Evolutionary conservation across 2,888 invertebrate genomes (phyloP).

Genomic region (Epirrita christyi): DNA sequence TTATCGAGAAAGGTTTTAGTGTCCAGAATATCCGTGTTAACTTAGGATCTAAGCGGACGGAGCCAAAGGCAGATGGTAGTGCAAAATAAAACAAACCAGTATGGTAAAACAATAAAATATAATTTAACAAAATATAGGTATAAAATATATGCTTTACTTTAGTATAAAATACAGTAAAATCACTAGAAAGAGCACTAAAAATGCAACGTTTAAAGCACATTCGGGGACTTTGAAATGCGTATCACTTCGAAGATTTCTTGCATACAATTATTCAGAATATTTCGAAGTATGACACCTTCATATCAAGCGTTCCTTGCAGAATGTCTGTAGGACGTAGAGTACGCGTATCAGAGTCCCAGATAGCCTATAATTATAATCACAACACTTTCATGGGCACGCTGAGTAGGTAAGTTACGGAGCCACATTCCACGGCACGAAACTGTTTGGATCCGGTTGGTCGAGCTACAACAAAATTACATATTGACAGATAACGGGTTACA

Average conservation of each 20-base stretch:
- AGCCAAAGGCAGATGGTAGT: neutral
- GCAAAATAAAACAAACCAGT: neutral
- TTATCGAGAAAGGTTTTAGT: too few species aligned
- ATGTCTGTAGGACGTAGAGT: too few species aligned
- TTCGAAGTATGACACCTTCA: too few species aligned
- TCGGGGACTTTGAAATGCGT: too few species aligned
- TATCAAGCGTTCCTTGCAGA: too few species aligned
- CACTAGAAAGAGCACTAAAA: too few species aligned
- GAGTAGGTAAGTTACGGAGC: constrained; percentile 68
- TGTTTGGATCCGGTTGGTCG: constrained; percentile 77
- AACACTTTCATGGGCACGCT: constrained; percentile 1
- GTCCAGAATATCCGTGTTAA: too few species aligned
- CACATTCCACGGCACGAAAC: constrained; percentile 87
- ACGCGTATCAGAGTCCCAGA: too few species aligned
- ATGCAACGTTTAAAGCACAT: too few species aligned
- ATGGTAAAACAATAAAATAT: neutral
- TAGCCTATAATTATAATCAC: neutral
- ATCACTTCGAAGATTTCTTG: too few species aligned
- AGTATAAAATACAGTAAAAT: neutral
- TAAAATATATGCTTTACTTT: neutral
- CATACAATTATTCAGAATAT: too few species aligned
- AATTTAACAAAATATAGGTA: neutral
- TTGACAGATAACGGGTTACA: neutral
- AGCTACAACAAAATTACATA: constrained; percentile 77
- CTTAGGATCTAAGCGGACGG: too few species aligned